Conservation (phyloP, 2,113 vertebrate species). For the Cinclus mexicanus region DNA sequence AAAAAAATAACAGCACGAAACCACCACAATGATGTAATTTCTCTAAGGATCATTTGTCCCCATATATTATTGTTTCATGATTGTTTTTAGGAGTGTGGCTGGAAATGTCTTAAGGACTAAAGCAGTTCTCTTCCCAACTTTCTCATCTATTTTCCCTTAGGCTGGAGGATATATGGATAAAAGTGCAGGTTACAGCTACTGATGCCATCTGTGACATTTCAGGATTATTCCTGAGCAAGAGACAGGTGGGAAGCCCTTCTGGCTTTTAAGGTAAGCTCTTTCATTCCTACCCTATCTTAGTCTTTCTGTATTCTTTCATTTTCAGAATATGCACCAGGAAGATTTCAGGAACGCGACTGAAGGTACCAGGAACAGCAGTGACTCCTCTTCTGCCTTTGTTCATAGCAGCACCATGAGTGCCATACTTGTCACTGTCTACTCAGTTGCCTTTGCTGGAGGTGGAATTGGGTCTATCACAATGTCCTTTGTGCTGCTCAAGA, state of each 20-base stretch:
- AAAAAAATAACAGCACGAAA: not conserved
- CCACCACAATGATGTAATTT: not conserved
- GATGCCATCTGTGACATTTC: not conserved
- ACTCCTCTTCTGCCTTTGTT: not conserved
- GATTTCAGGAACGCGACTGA: not conserved
- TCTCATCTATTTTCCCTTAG: not conserved
- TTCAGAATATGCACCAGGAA: not conserved
- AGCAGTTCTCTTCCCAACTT: not conserved
- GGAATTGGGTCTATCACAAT: constrained; percentile 74
- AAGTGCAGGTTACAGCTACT: not conserved
- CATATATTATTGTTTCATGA: not conserved
- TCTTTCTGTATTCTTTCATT: not conserved
- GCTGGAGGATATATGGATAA: not conserved
- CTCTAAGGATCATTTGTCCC: not conserved
- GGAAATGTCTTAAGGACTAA: not conserved
- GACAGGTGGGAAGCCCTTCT: not conserved
- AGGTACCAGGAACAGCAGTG: not conserved
- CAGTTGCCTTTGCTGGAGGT: constrained; percentile 75
- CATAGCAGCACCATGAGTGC: not conserved
- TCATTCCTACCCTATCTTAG: not conserved
- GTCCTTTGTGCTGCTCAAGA: constrained; percentile 77
- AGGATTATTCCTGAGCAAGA: not conserved
- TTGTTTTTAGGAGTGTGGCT: not conserved
- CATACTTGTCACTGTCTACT: constrained; percentile 74
- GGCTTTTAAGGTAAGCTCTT: not conserved